phyloP scores from a whole-genome alignment of 2,113 vertebrate genomes.

The Opisthocomus hoazin region DNA sequence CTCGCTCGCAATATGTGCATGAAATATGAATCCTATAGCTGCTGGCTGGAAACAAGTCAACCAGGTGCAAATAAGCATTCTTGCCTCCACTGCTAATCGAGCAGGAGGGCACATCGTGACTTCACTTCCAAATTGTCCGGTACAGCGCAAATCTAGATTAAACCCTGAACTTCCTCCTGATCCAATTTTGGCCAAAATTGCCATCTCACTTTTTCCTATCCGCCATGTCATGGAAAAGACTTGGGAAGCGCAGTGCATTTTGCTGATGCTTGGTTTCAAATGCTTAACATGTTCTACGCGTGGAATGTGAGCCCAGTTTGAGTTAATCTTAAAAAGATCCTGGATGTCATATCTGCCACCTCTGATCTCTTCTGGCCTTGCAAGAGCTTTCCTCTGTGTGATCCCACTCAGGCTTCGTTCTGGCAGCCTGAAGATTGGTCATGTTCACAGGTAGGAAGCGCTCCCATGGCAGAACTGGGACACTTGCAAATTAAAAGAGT shows the following conservation, averaged over 20 bases:
- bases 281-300: neutral
- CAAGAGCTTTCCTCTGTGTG: neutral
- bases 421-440: neutral
- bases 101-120: neutral
- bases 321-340: neutral
- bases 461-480: neutral
- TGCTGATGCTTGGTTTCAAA: neutral
- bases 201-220: neutral
- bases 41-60: neutral
- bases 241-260: neutral
- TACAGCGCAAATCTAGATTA: neutral
- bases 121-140: neutral
- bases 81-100: neutral
- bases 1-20: neutral
- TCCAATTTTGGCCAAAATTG: neutral
- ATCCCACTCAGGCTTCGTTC: neutral
- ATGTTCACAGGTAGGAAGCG: neutral
- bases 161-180: neutral
- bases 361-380: neutral
- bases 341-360: neutral
- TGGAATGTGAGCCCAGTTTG: neutral
- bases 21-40: neutral
- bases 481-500: neutral
- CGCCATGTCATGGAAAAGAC: fast-evolving
- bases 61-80: neutral